Evolutionary conservation across 2,888 invertebrate genomes (phyloP), one percentile per base, ranked within the genome.

Genomic region (Nebria salina): DNA sequence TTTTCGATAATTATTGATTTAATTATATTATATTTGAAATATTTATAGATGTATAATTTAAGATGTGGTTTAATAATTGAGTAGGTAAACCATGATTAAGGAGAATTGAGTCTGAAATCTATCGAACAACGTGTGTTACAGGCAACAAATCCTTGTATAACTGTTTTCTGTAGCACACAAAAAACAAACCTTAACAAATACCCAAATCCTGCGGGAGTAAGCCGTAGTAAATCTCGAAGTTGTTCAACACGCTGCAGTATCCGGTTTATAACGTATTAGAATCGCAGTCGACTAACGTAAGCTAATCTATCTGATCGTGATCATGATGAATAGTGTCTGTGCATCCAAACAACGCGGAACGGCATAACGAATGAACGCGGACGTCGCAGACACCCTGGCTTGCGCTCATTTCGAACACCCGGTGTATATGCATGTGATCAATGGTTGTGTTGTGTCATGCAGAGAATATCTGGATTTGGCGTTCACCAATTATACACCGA

Each of bases 311-410:
- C 70, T 70, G 70, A 70, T 70, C 70, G 34, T 70, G 70, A 70
- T 70, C 70, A 34, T 70, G 70, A 70, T 70, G 70, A 26, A 70
- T 70, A 70, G 70, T 13, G 70, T 70, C 70, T 54, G 54, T 54
- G 54, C 54, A 54, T 54, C 54, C 54, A 54, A 8, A 54, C 54
- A 54, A 54, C 54, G 54, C 11, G 13, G 8, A 8, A 13, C 54
- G 54, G 54, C 54, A 54, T 54, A 54, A 54, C 54, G 54, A 54
- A 54, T 54, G 54, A 54, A 54, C 54, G 54, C 54, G 54, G 54
- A 54, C 54, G 54, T 54, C 54, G 13, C 54, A 54, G 54, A 54
- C 54, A 54, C 54, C 54, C 54, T 13, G 13, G 0, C 54, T 54
- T 6, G 54, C 54, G 13, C 54, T 54, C 11, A 54, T 54, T 54